These are phyloP conservation scores for Grammomys dolichurus DNA, from an alignment of 2,113 vertebrate genomes.

Conservation along the genomic window DNA sequence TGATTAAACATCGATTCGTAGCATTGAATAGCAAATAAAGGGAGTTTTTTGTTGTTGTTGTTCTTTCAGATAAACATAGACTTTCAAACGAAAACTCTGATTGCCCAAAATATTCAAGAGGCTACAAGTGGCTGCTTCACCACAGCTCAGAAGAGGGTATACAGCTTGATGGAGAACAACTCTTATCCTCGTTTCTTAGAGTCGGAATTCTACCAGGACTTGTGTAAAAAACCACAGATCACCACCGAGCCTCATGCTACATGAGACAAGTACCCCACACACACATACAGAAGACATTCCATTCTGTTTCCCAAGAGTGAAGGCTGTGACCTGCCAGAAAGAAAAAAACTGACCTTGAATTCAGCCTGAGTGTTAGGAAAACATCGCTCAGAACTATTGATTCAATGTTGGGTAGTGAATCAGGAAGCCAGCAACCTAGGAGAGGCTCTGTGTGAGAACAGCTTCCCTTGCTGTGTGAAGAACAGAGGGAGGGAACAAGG, in stretches of 20 bases:
- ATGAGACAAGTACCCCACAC: constrained; percentile 72
- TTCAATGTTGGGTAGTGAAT: constrained; percentile 61
- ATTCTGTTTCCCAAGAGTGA: constrained; percentile 57
- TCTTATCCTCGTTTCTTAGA: constrained; percentile 95
- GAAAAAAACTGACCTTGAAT: constrained; percentile 63
- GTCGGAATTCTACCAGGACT: constrained; percentile 89
- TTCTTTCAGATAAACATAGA: constrained; percentile 94
- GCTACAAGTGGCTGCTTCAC: constrained; percentile 90
- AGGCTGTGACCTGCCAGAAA: constrained; percentile 42
- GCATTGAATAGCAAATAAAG: constrained; percentile 50
- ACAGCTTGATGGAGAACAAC: constrained; percentile 95
- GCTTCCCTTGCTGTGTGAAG: not conserved
- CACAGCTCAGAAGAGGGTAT: constrained; percentile 92
- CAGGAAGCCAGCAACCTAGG: not conserved
- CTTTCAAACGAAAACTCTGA: constrained; percentile 91
- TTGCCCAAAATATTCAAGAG: constrained; percentile 88
- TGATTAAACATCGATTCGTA: not conserved
- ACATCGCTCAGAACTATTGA: constrained; percentile 78
- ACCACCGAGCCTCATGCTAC: constrained; percentile 81
- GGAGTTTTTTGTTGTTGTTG: not conserved
- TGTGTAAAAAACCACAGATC: constrained; percentile 86
- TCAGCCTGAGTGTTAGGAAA: constrained; percentile 58
- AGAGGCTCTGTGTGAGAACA: not conserved
- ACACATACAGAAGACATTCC: constrained; percentile 37
- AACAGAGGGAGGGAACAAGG: not conserved